Base-by-base conservation (phyloP, 2,888 invertebrate species). In the Aphodius granarius region DNA sequence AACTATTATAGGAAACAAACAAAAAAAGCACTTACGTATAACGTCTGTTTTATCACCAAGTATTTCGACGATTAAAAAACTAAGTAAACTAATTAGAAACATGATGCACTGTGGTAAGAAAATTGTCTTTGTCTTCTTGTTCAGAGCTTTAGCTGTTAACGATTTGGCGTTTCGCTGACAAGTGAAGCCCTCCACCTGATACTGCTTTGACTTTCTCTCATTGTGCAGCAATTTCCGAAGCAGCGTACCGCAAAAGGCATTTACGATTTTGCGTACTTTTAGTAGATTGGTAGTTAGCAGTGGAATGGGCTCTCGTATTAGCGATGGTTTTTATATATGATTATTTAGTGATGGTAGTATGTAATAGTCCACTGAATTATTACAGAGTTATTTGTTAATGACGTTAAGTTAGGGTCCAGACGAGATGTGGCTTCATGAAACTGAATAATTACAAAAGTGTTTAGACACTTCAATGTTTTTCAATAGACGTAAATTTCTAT, bases 141-240 rank as follows among this genome's bases (percentile, higher is more conserved):
- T n/a, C 20, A 16, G 66, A 18, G 20, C 18, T 68, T 63, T 71
- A 66, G 79, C 76, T 78, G 81, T 78, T 81, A 77, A 78, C 82
- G 75, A 83, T 82, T 81, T 81, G 82, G 80, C 81, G 82, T 75
- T 75, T 76, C 78, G 78, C 74, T 79, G 79, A 81, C 81, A 82
- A 83, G 80, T 83, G 82, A 81, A 80, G 78, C 77, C 77, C 77
- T 43, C 76, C 74, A 76, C 72, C 66, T 78, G 75, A 70, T 66
- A 66, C 66, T 64, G 73, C 68, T 66, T 76, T 76, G 76, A 80
- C 81, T 81, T 81, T 81, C 81, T 79, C 81, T 79, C 76, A 79
- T 78, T 76, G 79, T 80, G 19, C 71, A 43, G 43, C 71, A 43
- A 43, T 43, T 43, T 43, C 43, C 6, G 43, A 43, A 1, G 43